Conservation (phyloP, 2,113 vertebrate genomes). For the Albula glossodonta region DNA sequence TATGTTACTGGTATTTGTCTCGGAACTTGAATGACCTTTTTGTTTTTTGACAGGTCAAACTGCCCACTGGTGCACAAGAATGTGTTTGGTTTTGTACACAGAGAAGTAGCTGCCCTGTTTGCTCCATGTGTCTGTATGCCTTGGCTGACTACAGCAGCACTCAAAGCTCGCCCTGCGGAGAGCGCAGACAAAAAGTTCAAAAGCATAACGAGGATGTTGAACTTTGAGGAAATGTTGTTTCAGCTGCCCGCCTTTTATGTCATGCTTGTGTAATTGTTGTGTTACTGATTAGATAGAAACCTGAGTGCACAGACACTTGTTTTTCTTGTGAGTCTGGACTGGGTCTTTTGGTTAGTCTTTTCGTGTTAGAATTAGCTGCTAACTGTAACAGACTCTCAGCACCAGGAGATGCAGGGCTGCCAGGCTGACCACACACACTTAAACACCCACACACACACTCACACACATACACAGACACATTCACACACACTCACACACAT, state of each 20-base stretch:
- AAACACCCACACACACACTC: too few species aligned
- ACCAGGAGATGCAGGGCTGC: neutral
- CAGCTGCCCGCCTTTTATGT: neutral
- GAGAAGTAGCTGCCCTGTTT: too few species aligned
- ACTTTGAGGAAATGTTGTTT: neutral
- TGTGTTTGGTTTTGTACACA: too few species aligned
- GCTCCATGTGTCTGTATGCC: too few species aligned
- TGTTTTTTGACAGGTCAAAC: too few species aligned
- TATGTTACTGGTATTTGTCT: too few species aligned
- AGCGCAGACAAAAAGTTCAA: neutral
- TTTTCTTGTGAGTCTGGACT: neutral
- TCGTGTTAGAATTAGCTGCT: neutral
- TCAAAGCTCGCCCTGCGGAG: neutral
- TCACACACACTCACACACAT: too few species aligned
- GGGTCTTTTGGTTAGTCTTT: neutral
- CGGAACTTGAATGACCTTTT: too few species aligned
- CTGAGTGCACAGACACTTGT: neutral
- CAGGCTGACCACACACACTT: neutral
- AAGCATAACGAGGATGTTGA: neutral
- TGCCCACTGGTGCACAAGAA: too few species aligned
- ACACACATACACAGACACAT: too few species aligned
- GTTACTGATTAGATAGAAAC: neutral
- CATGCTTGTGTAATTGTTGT: neutral
- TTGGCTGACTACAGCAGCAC: too few species aligned
- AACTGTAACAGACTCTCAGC: neutral